A percentile compares a stretch with the other conserved stretches of the same genome.
phyloP scores from a whole-genome alignment of 2,888 invertebrate genomes.

The Dynastes tityus region DNA sequence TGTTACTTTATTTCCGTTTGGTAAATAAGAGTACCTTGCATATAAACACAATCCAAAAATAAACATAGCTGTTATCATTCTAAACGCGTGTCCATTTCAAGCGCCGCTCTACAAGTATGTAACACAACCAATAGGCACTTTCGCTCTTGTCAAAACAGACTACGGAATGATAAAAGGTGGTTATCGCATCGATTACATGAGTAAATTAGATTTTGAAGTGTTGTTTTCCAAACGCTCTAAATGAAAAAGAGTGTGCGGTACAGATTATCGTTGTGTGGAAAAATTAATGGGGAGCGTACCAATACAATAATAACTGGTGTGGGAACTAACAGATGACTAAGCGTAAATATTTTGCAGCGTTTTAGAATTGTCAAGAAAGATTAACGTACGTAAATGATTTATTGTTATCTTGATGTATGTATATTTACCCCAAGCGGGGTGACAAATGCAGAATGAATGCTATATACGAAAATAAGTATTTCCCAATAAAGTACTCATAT shows the following conservation, averaged over 20 bases:
- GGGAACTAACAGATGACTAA: slow-evolving; percentile 2
- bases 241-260: neutral
- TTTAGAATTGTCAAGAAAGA: too few relatives aligned
- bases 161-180: neutral
- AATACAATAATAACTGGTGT: neutral
- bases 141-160: too few relatives aligned
- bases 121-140: neutral
- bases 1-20: slow-evolving; percentile 16
- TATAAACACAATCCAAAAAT: neutral
- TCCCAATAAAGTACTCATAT: too few relatives aligned
- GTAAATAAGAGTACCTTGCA: slow-evolving; percentile 1
- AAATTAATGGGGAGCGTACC: neutral
- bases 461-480: too few relatives aligned
- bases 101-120: neutral
- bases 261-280: neutral
- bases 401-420: too few relatives aligned
- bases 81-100: slow-evolving; percentile 6
- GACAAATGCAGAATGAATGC: too few relatives aligned
- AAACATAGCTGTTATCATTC: neutral
- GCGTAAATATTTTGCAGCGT: neutral
- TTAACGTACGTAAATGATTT: too few relatives aligned
- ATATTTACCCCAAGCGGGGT: too few relatives aligned
- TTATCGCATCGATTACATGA: neutral
- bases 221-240: neutral
- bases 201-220: neutral